Evolutionary conservation across 2,113 vertebrate species (phyloP), one percentile per base, ranked within the genome.

Genomic region (Mus spicilegus): DNA sequence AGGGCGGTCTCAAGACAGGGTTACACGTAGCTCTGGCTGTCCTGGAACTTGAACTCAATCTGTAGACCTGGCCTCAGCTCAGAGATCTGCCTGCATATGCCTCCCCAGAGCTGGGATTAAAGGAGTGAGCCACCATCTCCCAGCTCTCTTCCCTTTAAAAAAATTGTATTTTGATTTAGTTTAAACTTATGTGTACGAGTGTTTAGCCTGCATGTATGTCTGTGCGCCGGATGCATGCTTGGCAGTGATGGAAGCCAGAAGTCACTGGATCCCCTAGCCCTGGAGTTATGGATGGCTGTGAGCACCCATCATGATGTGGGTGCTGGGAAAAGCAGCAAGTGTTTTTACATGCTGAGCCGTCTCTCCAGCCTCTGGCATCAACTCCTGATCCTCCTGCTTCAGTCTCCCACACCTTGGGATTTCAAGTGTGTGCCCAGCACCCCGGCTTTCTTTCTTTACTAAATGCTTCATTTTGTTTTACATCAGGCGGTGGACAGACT

Each of bases 391-490:
- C 81, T 42, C n/a, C 14, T 61, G 24, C n/a, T 36, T 78, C 56
- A 12, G 10, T 42, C 54, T 76, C 6, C 26, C 13, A 30, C 14
- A 11, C 2, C 16, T 22, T 54, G 28, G 49, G 28, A 54, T 89
- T 61, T 36, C 39, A 36, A 22, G 42, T 58, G 20, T 46, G 36
- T 26, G n/a, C 65, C 39, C 28, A 30, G 28, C 39, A 67, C 39
- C 24, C 39, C 77, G 42, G 76, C 28, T 72, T 17, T 17, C 67
- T 88, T 14, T 87, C 58, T 11, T 98, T 96, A 26, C 89, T 20
- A 54, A 96, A 96, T 97, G 97, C 72, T 97, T 95, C 78, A 96
- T 94, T 97, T 97, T 98, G 98, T 98, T 98, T 98, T 97, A 98
- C 89, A 98, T 2, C 85, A 98, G 72, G 92, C 94, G 73, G 75